Evolutionary conservation across 2,888 invertebrate genomes (phyloP).

Genomic region (Hoplodrina blanda): DNA sequence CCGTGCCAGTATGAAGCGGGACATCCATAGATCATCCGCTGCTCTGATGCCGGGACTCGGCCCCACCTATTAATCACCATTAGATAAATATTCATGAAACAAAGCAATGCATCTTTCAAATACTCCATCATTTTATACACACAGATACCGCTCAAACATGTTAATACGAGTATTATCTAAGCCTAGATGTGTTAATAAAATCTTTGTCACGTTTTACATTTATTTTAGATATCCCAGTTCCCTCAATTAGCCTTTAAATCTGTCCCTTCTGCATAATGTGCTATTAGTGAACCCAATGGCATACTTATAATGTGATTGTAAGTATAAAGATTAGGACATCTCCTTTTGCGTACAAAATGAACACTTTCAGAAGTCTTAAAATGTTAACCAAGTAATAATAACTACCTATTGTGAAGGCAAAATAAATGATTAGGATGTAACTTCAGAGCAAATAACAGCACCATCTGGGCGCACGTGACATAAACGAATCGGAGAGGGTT

Average conservation of each 20-base stretch:
- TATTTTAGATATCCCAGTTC: conserved; percentile 7
- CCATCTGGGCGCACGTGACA: conserved; percentile 31
- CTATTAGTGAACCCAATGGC: conserved; percentile 10
- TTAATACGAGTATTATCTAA: background rate
- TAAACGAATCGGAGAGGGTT: conserved; percentile 22
- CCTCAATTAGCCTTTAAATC: conserved; percentile 27
- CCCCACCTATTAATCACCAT: conserved; percentile 92
- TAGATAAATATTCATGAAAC: conserved; percentile 18
- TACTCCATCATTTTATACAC: conserved; percentile 18
- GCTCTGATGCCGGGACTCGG: conserved; percentile 95
- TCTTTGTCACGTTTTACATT: conserved; percentile 20
- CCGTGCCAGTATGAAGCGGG: conserved; percentile 95
- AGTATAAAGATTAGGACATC: background rate
- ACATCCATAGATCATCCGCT: conserved; percentile 97
- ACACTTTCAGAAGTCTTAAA: background rate
- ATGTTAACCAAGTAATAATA: background rate
- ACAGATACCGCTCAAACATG: background rate
- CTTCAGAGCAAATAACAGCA: background rate
- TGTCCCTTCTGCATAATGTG: conserved; percentile 3
- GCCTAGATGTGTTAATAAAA: conserved; percentile 5
- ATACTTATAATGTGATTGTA: background rate
- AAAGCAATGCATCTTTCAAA: conserved; percentile 15
- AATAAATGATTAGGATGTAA: background rate
- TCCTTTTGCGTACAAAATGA: conserved; percentile 12
- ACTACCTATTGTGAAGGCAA: background rate